Base-by-base conservation (phyloP, 2,888 invertebrate species). In the Carabus problematicus region DNA sequence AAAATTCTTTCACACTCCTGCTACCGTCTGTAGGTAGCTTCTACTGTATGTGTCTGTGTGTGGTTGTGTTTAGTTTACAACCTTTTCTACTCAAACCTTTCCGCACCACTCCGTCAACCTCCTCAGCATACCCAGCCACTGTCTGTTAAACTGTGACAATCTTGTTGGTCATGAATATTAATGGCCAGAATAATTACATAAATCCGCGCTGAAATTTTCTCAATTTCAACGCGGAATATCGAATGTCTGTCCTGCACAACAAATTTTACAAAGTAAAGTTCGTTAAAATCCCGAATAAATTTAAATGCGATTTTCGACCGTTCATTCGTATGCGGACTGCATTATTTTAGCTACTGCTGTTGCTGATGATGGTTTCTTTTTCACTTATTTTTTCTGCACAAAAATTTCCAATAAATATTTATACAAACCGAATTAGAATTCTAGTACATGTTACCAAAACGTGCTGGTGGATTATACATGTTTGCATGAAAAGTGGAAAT, bases 401-500 rank as follows among this genome's bases (percentile, higher is more conserved):
- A 64, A 64, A 64, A 54, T 42, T 64, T 54, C 63, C 63, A 64
- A 64, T 64, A 64, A 64, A 64, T 64, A 64, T 64, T 64, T 64
- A 64, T 54, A 64, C 54, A 64, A 42, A 64, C 52, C 54, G 63
- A 64, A 64, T 40, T 54, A 64, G 63, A 42, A 64, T 64, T 55
- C 54, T 42, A 42, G 40, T 64, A 54, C 63, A 64, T 54, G 42
- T 64, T 12, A 52, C 63, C 52, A 54, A n/a, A 64, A 64, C 63
- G 63, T 64, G 63, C 41, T 42, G 55, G 54, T 42, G 55, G 54
- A 54, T 54, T 54, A 64, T 54, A 64, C n/a, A n/a, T n/a, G n/a
- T n/a, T n/a, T 54, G 54, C 52, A 64, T 45, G 63, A 64, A 64
- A 64, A 54, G 8, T 52, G 52, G 52, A 52, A 52, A 52, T 52